Percentiles rank a stretch among this genome's conserved stretches.
Conservation (phyloP, 2,888 invertebrate species). For the Brenthis hecate region DNA sequence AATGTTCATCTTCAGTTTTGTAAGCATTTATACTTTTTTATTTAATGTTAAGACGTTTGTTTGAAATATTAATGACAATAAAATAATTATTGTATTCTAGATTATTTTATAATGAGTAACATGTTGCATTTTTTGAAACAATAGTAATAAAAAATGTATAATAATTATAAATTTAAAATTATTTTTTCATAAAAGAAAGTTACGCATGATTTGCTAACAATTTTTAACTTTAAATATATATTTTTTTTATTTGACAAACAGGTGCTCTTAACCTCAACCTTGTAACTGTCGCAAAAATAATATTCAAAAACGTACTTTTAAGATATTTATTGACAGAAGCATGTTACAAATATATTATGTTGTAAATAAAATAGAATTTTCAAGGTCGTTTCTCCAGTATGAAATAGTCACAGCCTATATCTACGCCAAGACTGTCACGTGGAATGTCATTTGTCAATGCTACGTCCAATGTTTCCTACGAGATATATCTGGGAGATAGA, state of each 20-base stretch:
- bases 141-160: no score
- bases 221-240: background rate
- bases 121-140: no score
- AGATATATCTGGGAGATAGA: constrained; percentile 22
- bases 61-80: background rate
- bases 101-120: background rate
- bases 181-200: no score
- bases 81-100: background rate
- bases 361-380: constrained; percentile 24
- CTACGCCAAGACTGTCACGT: constrained; percentile 34
- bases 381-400: constrained; percentile 37
- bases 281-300: constrained; percentile 10
- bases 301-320: constrained; percentile 10
- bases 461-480: constrained; percentile 29
- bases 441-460: constrained; percentile 33
- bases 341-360: constrained; percentile 22
- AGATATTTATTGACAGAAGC: constrained; percentile 24
- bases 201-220: no score
- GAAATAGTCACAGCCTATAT: constrained; percentile 29
- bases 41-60: background rate
- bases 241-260: background rate
- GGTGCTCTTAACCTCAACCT: background rate
- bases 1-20: background rate
- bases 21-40: background rate
- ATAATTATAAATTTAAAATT: no score